These are phyloP conservation scores for Tupaia chinensis DNA, from an alignment of 2,113 vertebrate species.

Conservation along the genomic window DNA sequence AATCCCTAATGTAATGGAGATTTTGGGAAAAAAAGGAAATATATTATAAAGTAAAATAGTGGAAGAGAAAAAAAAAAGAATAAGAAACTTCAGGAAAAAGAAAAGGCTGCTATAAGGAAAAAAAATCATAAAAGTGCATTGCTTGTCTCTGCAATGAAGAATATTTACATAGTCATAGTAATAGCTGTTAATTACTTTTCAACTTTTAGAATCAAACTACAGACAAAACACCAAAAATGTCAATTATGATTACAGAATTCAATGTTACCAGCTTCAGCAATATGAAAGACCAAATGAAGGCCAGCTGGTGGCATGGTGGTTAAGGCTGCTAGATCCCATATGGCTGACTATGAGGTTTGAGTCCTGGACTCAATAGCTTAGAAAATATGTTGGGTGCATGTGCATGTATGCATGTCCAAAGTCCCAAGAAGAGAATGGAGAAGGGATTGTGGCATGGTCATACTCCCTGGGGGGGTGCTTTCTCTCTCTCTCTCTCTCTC, in stretches of 20 bases:
- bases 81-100: slow-evolving; percentile 35
- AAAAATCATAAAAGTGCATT: slow-evolving; percentile 13
- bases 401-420: too few species aligned
- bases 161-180: slow-evolving; percentile 37
- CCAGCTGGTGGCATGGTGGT: too few species aligned
- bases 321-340: too few species aligned
- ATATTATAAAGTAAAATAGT: slow-evolving; percentile 51
- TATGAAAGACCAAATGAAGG: slow-evolving; percentile 46
- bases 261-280: slow-evolving; percentile 48
- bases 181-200: slow-evolving; percentile 25
- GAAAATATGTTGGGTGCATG: too few species aligned
- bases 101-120: slow-evolving; percentile 46
- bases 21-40: slow-evolving; percentile 23
- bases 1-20: slow-evolving; percentile 41
- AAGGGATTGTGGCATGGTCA: too few species aligned
- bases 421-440: too few species aligned
- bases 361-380: too few species aligned
- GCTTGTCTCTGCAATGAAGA: slow-evolving; percentile 2
- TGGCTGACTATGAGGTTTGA: too few species aligned
- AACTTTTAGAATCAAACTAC: slow-evolving; percentile 40
- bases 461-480: too few species aligned
- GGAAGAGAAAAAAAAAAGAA: slow-evolving; percentile 42
- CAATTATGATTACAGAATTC: slow-evolving; percentile 41
- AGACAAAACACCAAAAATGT: slow-evolving; percentile 52
- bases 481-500: too few species aligned